phyloP scores from a whole-genome alignment of 2,797 vertebrate species.

The Holocentrus rufus region DNA sequence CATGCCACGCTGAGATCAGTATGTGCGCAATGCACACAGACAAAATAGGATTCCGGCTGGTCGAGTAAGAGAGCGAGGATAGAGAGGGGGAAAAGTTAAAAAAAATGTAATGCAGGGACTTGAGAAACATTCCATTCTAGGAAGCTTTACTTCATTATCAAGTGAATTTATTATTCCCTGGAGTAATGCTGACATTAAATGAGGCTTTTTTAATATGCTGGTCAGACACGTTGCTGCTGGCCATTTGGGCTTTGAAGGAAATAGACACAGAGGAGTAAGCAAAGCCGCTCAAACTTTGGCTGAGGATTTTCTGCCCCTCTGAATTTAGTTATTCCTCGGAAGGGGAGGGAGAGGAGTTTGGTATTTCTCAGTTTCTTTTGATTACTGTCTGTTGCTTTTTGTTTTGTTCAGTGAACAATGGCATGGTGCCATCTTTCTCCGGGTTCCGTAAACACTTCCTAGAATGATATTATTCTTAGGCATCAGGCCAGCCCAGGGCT shows the following conservation, averaged over 20 bases:
- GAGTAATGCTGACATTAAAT: constrained; percentile 77
- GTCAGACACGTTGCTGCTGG: constrained; percentile 67
- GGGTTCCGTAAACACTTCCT: constrained; percentile 76
- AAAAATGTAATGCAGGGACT: constrained; percentile 48
- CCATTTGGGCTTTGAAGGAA: constrained; percentile 67
- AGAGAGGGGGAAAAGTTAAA: constrained; percentile 10
- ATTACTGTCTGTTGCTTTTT: constrained; percentile 67
- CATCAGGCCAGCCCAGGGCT: constrained; percentile 67
- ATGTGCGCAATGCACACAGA: constrained; percentile 67
- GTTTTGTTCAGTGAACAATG: constrained; percentile 68
- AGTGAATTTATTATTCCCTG: constrained; percentile 77
- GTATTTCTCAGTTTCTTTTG: constrained; percentile 57
- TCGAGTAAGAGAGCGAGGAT: constrained; percentile 56
- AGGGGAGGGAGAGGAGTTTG: constrained; percentile 44
- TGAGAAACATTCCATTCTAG: constrained; percentile 63
- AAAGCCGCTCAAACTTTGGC: constrained; percentile 65
- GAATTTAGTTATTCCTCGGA: constrained; percentile 64
- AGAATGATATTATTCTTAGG: constrained; percentile 73
- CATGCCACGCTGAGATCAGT: constrained; percentile 73
- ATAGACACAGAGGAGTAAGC: constrained; percentile 62
- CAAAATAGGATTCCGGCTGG: constrained; percentile 70
- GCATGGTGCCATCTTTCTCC: constrained; percentile 63
- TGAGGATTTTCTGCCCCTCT: constrained; percentile 67
- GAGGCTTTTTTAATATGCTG: constrained; percentile 76
- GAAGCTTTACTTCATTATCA: constrained; percentile 80